Conservation (phyloP, 2,888 invertebrate species). For the Drosophila sordidula region DNA sequence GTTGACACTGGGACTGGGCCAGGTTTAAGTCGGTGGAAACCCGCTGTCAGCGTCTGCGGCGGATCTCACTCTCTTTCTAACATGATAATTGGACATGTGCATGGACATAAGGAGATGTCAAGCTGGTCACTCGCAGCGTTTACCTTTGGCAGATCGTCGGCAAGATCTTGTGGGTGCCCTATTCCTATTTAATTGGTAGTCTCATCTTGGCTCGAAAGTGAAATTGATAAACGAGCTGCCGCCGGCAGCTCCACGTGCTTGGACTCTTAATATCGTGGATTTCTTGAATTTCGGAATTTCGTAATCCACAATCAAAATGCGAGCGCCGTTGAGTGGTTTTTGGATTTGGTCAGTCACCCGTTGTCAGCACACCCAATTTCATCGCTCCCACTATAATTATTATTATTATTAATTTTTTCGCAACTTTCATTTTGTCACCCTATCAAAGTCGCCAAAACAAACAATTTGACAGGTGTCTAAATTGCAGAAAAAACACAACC, state of each 20-base stretch:
- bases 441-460: conserved; percentile 22
- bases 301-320: conserved; percentile 62
- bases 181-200: conserved; percentile 67
- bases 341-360: conserved; percentile 32
- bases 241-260: conserved; percentile 29
- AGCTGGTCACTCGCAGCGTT: conserved; percentile 14
- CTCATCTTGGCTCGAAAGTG: conserved; percentile 56
- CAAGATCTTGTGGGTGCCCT: conserved; percentile 54
- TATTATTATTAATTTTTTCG: conserved; percentile 52
- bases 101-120: conserved; percentile 64
- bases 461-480: conserved; percentile 38
- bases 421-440: conserved; percentile 72
- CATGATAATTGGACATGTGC: conserved; percentile 77
- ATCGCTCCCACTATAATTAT: conserved; percentile 38
- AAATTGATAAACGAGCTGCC: conserved; percentile 59
- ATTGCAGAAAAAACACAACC: conserved; percentile 2
- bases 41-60: conserved; percentile 46
- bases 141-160: conserved; percentile 47
- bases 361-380: conserved; percentile 39
- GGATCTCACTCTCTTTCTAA: conserved; percentile 70
- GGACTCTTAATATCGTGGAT: conserved; percentile 38
- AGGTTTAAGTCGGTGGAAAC: conserved; percentile 24
- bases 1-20: conserved; percentile 68
- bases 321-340: conserved; percentile 28
- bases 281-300: conserved; percentile 40